Percentiles rank a stretch among this genome's conserved stretches.
Evolutionary conservation across 2,797 vertebrate species (phyloP).

Genomic region (Borostomias antarcticus): DNA sequence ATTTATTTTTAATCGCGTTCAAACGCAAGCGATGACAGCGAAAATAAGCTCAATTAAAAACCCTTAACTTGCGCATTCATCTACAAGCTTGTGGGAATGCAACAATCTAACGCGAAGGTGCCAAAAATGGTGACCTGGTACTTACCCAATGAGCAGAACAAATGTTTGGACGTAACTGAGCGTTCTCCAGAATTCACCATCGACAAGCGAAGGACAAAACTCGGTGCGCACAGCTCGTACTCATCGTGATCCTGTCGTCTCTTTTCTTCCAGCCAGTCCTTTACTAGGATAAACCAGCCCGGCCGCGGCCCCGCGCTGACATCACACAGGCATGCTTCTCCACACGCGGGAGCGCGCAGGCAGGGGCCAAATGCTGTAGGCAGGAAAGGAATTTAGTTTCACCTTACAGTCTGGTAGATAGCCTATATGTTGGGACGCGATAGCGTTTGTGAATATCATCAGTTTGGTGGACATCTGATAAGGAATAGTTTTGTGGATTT

Average conservation of each 20-base stretch:
- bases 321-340: constrained; percentile 36
- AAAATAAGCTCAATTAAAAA: constrained; percentile 11
- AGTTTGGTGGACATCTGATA: background rate
- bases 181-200: constrained; percentile 28
- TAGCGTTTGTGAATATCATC: no score
- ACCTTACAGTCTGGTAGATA: no score
- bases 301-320: constrained; percentile 30
- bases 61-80: constrained; percentile 32
- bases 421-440: no score
- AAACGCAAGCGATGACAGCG: constrained; percentile 15
- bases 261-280: constrained; percentile 30
- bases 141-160: constrained; percentile 43
- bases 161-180: constrained; percentile 6
- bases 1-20: background rate
- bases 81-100: constrained; percentile 8
- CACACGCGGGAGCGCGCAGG: constrained; percentile 27
- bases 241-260: constrained; percentile 35
- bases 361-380: background rate
- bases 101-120: constrained; percentile 8
- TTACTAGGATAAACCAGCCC: constrained; percentile 30
- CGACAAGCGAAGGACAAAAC: constrained; percentile 33
- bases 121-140: constrained; percentile 1
- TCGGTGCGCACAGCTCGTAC: constrained; percentile 30
- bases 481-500: background rate
- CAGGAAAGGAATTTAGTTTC: background rate